Base-by-base conservation (phyloP, 2,888 invertebrate species). In the Protophormia terraenovae region DNA sequence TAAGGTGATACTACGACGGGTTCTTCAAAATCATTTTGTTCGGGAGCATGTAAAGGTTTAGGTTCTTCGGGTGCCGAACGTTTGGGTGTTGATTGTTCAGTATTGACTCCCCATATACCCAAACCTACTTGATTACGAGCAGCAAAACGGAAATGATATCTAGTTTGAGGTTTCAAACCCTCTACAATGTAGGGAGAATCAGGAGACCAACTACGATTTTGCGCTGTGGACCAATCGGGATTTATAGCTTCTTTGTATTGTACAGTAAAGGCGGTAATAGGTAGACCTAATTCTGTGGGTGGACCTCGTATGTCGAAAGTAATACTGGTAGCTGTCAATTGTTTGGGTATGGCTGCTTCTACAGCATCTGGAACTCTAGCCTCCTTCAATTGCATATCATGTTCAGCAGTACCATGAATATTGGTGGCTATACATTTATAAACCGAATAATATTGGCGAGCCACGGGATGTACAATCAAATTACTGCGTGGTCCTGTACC, bases 341-440 rank as follows among this genome's bases (percentile, higher is more conserved):
- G 94, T 80, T 94, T 94, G 88, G 96, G 94, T 87, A 94, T 94
- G 0, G 95, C 96, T 92, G 96, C 94, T 4, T 89, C 92, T 10
- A 97, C 94, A 16, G 94, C 92, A 3, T 94, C 94, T 0, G 98
- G 98, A 1, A 94, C 94, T 62, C 94, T 94, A 0, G 97, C 98
- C 92, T 97, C 95, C 88, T 95, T 94, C 84, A 98, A 93, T 83
- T 95, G 94, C 89, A 97, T 95, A n/a, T 93, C 93, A 85, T 95
- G 95, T 85, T 94, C 94, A 3, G 94, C 94, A 67, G 94, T 94
- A 3, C 98, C 98, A 62, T 96, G 94, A 22, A 93, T 93, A 90
- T 98, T 98, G 2, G 94, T 95, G 0, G 98, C 98, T 62, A 96
- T 93, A 90, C 98, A 98, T 90, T 95, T 96, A 93, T 97, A 98